Evolutionary conservation across 2,797 vertebrate genomes (phyloP).

Genomic region (Alfaro cultratus): DNA sequence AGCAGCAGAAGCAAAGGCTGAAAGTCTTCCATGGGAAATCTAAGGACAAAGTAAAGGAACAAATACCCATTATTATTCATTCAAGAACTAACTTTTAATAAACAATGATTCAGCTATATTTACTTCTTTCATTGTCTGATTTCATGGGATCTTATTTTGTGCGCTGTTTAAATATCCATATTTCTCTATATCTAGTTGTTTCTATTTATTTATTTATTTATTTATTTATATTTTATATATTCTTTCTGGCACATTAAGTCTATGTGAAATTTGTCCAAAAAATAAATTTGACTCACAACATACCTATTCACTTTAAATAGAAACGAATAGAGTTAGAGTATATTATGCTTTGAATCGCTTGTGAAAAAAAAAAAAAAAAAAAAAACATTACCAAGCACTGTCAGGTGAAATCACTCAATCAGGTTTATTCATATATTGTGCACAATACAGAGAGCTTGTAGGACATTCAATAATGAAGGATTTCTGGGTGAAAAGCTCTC

Average conservation of each 20-base stretch:
- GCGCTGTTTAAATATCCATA: background rate
- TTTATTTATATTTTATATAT: background rate
- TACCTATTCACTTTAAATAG: background rate
- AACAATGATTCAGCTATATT: background rate
- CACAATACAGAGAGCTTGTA: too few species aligned
- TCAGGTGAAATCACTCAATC: too few species aligned
- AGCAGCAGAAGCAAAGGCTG: slow-evolving; percentile 45
- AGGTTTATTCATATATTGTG: too few species aligned
- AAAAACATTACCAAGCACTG: too few species aligned
- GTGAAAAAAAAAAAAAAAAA: too few species aligned
- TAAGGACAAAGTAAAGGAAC: slow-evolving; percentile 13
- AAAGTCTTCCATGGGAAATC: slow-evolving; percentile 47
- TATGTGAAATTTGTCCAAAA: background rate
- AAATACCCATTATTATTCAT: background rate
- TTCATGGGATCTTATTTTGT: background rate
- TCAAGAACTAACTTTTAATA: background rate
- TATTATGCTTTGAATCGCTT: background rate
- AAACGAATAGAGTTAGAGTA: background rate
- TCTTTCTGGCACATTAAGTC: too few species aligned
- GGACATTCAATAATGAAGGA: too few species aligned
- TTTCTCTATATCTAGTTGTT: too few species aligned
- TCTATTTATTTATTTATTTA: too few species aligned
- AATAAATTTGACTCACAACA: too few species aligned
- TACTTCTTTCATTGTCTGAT: background rate
- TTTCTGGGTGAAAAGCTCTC: too few species aligned